Percentiles rank a stretch among this genome's conserved stretches.
Conservation (phyloP, 2,113 vertebrate genomes). For the Ciconia stormi region DNA sequence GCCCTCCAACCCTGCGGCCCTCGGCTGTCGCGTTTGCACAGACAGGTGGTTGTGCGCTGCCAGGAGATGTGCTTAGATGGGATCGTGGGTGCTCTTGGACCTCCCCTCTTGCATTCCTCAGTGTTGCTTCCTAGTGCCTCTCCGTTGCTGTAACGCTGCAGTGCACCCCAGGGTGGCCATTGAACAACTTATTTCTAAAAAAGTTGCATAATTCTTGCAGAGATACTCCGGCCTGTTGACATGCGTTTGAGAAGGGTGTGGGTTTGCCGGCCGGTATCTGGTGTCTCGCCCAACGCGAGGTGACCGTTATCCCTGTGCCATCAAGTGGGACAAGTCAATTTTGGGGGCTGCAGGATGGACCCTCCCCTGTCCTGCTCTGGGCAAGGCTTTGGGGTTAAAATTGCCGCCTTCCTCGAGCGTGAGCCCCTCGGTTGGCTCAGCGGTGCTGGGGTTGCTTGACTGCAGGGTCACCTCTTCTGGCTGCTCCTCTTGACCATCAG, state of each 20-base stretch:
- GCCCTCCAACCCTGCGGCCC: no score
- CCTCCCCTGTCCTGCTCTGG: background rate
- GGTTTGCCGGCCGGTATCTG: background rate
- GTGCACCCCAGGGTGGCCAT: background rate
- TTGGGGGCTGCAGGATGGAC: background rate
- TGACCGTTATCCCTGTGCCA: background rate
- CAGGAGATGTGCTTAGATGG: background rate
- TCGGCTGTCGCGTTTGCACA: accelerated
- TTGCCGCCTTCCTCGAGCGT: accelerated
- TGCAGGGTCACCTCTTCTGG: background rate
- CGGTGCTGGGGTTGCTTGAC: background rate
- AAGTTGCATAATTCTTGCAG: background rate
- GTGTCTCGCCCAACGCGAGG: background rate
- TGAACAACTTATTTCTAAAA: background rate
- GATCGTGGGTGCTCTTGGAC: background rate
- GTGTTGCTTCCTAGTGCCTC: background rate
- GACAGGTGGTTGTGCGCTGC: background rate
- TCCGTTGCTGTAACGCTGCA: background rate
- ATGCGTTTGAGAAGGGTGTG: accelerated
- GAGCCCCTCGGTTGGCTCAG: background rate
- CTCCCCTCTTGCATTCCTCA: background rate
- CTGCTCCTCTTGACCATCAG: background rate
- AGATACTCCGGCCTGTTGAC: background rate
- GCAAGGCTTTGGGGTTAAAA: background rate
- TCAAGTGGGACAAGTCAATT: background rate